phyloP scores from a whole-genome alignment of 2,888 invertebrate species.

The Megaustenia siamemsis region DNA sequence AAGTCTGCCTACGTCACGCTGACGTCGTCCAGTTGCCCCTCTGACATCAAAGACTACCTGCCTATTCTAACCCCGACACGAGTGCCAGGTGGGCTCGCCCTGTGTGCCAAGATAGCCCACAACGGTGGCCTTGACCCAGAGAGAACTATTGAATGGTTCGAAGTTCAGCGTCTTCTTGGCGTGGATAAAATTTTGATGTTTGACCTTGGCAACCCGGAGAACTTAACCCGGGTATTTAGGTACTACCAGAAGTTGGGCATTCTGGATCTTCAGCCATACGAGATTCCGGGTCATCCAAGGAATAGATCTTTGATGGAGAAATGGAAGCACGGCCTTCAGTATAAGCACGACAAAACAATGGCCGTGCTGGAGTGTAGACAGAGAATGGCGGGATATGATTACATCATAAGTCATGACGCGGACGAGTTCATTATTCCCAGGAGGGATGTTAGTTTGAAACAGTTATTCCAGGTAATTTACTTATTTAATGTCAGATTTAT shows the following conservation, averaged over 20 bases:
- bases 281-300: constrained; percentile 43
- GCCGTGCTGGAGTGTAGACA: constrained; percentile 59
- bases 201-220: constrained; percentile 53
- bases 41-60: constrained; percentile 38
- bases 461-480: constrained; percentile 54
- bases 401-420: constrained; percentile 54
- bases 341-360: constrained; percentile 58
- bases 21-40: constrained; percentile 46
- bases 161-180: constrained; percentile 55
- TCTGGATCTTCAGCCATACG: constrained; percentile 54
- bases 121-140: constrained; percentile 55
- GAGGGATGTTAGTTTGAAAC: constrained; percentile 48
- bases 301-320: constrained; percentile 38
- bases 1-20: constrained; percentile 56
- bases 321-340: background rate
- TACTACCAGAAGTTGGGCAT: constrained; percentile 52
- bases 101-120: constrained; percentile 56
- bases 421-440: constrained; percentile 59
- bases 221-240: constrained; percentile 34
- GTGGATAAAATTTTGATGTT: constrained; percentile 57
- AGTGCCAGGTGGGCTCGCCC: constrained; percentile 50
- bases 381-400: constrained; percentile 56
- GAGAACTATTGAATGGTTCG: constrained; percentile 59
- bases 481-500: too few relatives aligned
- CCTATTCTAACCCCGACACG: constrained; percentile 27